These are phyloP conservation scores for Spodoptera littoralis DNA, from an alignment of 2,888 invertebrate genomes.

Conservation along the genomic window DNA sequence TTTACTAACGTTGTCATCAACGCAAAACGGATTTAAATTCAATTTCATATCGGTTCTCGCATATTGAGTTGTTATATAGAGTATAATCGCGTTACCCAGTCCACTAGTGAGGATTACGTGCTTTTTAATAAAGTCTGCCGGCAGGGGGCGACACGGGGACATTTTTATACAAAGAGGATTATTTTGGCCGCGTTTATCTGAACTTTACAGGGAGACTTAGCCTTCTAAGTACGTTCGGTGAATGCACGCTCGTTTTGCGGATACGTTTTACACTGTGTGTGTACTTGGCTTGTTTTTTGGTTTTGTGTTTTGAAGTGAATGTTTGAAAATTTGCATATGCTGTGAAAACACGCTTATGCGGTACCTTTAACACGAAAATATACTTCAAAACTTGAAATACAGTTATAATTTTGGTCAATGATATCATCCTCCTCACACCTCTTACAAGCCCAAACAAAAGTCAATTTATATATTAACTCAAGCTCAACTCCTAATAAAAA, in stretches of 20 bases:
- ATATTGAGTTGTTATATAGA: constrained; percentile 86
- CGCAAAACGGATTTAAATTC: constrained; percentile 81
- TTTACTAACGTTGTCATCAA: constrained; percentile 69
- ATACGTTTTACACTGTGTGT: constrained; percentile 17
- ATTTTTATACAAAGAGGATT: constrained; percentile 89
- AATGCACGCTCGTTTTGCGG: constrained; percentile 79
- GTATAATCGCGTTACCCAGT: constrained; percentile 87
- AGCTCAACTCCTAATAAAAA: constrained; percentile 20
- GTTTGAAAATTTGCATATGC: no score
- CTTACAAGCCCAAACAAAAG: not conserved
- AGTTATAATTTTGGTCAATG: no score
- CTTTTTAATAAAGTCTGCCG: constrained; percentile 87
- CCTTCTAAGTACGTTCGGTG: constrained; percentile 82
- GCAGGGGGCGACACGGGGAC: constrained; percentile 84
- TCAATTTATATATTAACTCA: constrained; percentile 18
- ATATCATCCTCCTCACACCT: no score
- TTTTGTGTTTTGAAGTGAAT: constrained; percentile 11
- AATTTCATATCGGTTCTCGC: constrained; percentile 82
- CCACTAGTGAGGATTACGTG: constrained; percentile 87
- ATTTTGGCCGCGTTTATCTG: constrained; percentile 86
- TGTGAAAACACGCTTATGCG: no score
- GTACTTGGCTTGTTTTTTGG: constrained; percentile 2
- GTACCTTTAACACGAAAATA: no score
- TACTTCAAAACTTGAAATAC: no score
- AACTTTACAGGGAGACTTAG: constrained; percentile 87